A percentile compares a stretch with the other conserved stretches of the same genome.
phyloP scores from a whole-genome alignment of 2,888 invertebrate species.

The Penaeus monodon region DNA sequence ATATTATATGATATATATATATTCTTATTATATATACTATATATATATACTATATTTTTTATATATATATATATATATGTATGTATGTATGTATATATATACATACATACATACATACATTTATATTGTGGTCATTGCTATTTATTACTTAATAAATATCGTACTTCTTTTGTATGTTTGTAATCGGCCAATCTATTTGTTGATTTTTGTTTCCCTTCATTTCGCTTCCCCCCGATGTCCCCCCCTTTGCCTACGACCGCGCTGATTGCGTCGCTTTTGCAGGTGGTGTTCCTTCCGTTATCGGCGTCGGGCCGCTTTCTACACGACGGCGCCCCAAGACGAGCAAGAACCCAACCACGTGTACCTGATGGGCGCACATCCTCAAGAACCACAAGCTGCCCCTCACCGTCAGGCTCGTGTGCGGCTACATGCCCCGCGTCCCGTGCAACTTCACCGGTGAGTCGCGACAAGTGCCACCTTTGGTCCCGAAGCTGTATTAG shows the following conservation, averaged over 20 bases:
- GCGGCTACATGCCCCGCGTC: conserved; percentile 68
- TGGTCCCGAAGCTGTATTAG: too few relatives aligned
- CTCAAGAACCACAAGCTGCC: conserved; percentile 76
- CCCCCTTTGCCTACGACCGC: neutral
- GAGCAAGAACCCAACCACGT: conserved; percentile 67
- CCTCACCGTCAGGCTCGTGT: conserved; percentile 75
- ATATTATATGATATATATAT: too few relatives aligned
- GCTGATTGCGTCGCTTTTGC: conserved; percentile 68
- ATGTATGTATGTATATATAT: too few relatives aligned
- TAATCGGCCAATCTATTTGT: neutral
- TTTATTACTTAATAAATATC: too few relatives aligned
- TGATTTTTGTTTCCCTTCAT: neutral
- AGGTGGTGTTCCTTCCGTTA: conserved; percentile 81
- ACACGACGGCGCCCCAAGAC: conserved; percentile 74
- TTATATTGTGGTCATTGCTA: too few relatives aligned
- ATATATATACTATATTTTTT: too few relatives aligned
- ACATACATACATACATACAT: too few relatives aligned
- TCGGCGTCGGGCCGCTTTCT: conserved; percentile 83
- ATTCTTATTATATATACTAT: too few relatives aligned
- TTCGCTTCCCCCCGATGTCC: neutral
- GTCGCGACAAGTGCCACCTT: neutral
- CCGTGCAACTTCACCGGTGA: conserved; percentile 76
- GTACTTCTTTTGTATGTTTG: too few relatives aligned
- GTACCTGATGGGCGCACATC: conserved; percentile 73
- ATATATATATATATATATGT: too few relatives aligned